Base-by-base conservation (phyloP, 1,140 invertebrate genomes). In the Plectrocnemia conspersa region DNA sequence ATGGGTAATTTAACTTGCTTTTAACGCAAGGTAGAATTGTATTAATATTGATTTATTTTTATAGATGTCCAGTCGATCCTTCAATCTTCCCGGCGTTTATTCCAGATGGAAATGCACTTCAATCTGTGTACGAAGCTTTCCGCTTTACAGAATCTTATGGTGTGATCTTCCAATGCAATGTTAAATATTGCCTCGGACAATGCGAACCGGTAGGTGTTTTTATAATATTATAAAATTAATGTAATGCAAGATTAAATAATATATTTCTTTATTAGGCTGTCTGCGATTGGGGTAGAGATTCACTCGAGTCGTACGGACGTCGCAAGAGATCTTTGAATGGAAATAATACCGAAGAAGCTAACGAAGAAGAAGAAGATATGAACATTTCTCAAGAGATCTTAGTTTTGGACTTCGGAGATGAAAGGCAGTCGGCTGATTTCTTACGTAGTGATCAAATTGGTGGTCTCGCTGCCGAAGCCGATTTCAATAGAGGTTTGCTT, bases 81-180 rank as follows among this genome's bases (percentile, higher is more conserved):
- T 87, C 83, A 25, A 95, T 96, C 59, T 96, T 96, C 80, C 93
- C 93, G 3, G 86, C 83, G 23, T 94, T 94, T 70, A 85, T 82
- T 23, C 86, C 88, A 25, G 90, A 91, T 63, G 89, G 86, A 40
- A 91, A 88, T 67, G 90, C 91, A 0, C 72, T 96, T 47, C 89
- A 95, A 65, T 91, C 89, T 0, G 80, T 90, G 38, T 96, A 95
- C 66, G 93, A 96, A 74, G 93, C 93, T 1, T 96, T 96, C 77
- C 81, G 93, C 63, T 95, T 96, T 67, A 96, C 93, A 0, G 93
- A 96, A 68, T 95, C 91, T 16, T 96, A 95, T 61, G 93, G 93
- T 13, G 92, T 96, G 35, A 96, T 96, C 67, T 96, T 96, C 83
- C 93, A 96, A 68, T 96, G 93, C 71, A 96, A 96, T 68, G 93